A percentile compares a stretch with the other conserved stretches of the same genome.
Evolutionary conservation across 2,113 vertebrate species (phyloP).

Genomic region (Oenanthe melanoleuca): DNA sequence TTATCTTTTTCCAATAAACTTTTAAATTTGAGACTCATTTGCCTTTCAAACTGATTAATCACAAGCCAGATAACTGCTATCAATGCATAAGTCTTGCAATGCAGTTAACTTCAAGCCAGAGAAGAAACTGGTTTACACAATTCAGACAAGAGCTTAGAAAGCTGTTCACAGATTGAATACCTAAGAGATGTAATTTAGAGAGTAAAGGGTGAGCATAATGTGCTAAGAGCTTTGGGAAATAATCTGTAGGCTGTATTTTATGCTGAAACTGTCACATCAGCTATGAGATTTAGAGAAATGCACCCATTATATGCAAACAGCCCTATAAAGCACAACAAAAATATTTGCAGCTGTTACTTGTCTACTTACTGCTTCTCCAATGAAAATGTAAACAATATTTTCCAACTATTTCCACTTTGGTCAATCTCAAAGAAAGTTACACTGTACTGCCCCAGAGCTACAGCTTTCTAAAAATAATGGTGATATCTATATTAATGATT

Average conservation of each 20-base stretch:
- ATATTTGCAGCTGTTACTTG: slow-evolving; percentile 17
- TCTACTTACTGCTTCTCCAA: not conserved
- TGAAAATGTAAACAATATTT: slow-evolving; percentile 31
- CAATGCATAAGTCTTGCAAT: not conserved
- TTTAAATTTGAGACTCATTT: not conserved
- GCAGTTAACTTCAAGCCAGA: not conserved
- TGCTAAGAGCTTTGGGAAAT: not conserved
- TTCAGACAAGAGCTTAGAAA: not conserved
- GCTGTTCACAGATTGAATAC: not conserved
- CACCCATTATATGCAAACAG: not conserved
- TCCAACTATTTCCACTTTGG: slow-evolving; percentile 2
- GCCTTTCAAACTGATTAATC: not conserved
- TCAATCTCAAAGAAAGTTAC: slow-evolving; percentile 12
- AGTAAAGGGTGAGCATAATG: not conserved
- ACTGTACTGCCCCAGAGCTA: not conserved
- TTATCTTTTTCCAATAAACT: not conserved
- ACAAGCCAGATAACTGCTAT: not conserved
- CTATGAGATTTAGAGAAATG: not conserved
- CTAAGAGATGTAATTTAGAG: not conserved
- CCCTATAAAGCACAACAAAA: not conserved
- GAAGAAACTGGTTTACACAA: not conserved
- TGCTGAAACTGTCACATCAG: not conserved
- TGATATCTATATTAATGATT: slow-evolving; percentile 26
- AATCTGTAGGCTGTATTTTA: not conserved
- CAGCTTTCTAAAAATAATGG: slow-evolving; percentile 57